A percentile compares a stretch with the other conserved stretches of the same genome.
Evolutionary conservation across 2,888 invertebrate genomes (phyloP).

Genomic region (Liodrosophila aerea): DNA sequence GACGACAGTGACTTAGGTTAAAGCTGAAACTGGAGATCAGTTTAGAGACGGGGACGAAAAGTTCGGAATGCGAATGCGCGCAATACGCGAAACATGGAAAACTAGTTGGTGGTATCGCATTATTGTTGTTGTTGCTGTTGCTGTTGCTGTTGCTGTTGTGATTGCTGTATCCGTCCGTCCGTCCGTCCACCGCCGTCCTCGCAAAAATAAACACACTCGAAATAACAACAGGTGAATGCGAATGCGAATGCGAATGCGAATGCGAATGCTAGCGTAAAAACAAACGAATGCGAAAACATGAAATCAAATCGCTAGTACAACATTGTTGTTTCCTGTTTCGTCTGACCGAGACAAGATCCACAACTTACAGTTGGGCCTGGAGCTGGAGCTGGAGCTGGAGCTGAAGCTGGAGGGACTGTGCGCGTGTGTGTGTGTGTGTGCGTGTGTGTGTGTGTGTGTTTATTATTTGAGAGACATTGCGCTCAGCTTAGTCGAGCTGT

Average conservation of each 20-base stretch:
- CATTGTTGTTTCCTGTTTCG: slow-evolving; percentile 68
- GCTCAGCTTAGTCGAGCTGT: slow-evolving; percentile 38
- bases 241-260: slow-evolving; percentile 37
- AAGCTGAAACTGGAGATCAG: slow-evolving; percentile 14
- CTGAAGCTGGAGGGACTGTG: background rate
- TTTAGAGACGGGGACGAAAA: slow-evolving; percentile 31
- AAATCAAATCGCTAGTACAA: slow-evolving; percentile 62
- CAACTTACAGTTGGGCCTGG: slow-evolving; percentile 2
- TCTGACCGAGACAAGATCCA: slow-evolving; percentile 15
- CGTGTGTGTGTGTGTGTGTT: slow-evolving; percentile 20
- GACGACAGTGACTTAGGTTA: slow-evolving; percentile 15
- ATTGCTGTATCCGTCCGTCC: slow-evolving; percentile 37
- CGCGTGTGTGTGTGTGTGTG: background rate
- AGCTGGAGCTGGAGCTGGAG: slow-evolving; percentile 3
- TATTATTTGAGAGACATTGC: slow-evolving; percentile 45
- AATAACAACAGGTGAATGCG: slow-evolving; percentile 75
- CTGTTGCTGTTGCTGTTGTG: slow-evolving; percentile 24
- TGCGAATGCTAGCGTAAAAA: slow-evolving; percentile 23
- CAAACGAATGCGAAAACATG: slow-evolving; percentile 56
- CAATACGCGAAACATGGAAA: slow-evolving; percentile 67
- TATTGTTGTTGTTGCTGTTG: slow-evolving; percentile 8
- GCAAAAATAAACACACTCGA: slow-evolving; percentile 60
- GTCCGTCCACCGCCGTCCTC: slow-evolving; percentile 46
- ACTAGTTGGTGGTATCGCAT: slow-evolving; percentile 55
- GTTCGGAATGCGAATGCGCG: slow-evolving; percentile 51